Percentiles rank a stretch among this genome's conserved stretches.
phyloP scores from a whole-genome alignment of 2,888 invertebrate species.

The Xestia c-nigrum region DNA sequence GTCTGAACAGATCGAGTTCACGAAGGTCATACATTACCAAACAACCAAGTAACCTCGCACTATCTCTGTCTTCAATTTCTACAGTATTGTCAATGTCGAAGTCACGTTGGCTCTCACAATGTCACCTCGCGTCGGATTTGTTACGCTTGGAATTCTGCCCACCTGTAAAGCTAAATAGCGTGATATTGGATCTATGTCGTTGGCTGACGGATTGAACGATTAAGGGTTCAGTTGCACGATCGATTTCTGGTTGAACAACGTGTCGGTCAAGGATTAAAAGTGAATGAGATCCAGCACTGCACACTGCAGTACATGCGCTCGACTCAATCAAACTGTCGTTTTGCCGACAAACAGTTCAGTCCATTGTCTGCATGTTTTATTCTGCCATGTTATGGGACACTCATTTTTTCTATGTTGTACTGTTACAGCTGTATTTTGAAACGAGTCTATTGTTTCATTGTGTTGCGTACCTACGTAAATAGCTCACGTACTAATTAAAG shows the following conservation, averaged over 20 bases:
- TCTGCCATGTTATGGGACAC: slow-evolving; percentile 22
- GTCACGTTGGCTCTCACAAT: slow-evolving; percentile 28
- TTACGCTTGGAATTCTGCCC: slow-evolving; percentile 58
- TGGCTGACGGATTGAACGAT: slow-evolving; percentile 49
- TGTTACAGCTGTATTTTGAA: slow-evolving; percentile 10
- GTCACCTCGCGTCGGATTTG: slow-evolving; percentile 47
- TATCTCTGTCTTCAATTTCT: slow-evolving; percentile 48
- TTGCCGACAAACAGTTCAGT: slow-evolving; percentile 37
- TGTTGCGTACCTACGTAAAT: slow-evolving; percentile 33
- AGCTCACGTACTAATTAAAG: slow-evolving; percentile 47
- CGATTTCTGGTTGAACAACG: slow-evolving; percentile 40
- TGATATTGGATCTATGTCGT: slow-evolving; percentile 55
- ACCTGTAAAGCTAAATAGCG: slow-evolving; percentile 55
- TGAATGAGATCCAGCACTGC: slow-evolving; percentile 33
- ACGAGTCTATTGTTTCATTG: slow-evolving; percentile 30
- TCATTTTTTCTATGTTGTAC: slow-evolving; percentile 4
- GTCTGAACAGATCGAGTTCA: slow-evolving; percentile 27
- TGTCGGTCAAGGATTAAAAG: slow-evolving; percentile 57
- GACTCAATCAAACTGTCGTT: slow-evolving; percentile 52
- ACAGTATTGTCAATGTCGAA: slow-evolving; percentile 38
- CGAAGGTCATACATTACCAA: slow-evolving; percentile 51
- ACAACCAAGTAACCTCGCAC: slow-evolving; percentile 54
- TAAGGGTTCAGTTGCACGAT: slow-evolving; percentile 42
- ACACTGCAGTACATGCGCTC: slow-evolving; percentile 26
- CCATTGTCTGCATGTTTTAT: slow-evolving; percentile 31